Conservation (phyloP, 2,113 vertebrate species). For the Tretioscincus oriximinensis region DNA sequence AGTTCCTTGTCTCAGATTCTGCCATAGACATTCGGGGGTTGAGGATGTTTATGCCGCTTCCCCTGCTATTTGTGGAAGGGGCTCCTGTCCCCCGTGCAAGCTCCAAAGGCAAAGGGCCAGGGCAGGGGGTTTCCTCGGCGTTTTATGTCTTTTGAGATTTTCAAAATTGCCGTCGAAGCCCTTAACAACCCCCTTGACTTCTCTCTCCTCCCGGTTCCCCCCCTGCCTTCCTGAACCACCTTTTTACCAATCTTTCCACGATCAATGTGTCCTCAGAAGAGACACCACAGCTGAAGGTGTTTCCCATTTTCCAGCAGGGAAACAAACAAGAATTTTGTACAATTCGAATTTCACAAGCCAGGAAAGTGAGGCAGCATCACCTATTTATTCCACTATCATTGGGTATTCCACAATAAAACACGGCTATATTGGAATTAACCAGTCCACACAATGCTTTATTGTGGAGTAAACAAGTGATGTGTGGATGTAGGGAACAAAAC, state of each 20-base stretch:
- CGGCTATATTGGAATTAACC: too few species aligned
- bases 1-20: neutral
- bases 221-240: slow-evolving; percentile 36
- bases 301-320: slow-evolving; percentile 31
- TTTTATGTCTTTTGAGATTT: neutral
- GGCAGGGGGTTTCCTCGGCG: too few species aligned
- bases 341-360: slow-evolving; percentile 53
- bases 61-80: neutral
- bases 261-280: neutral
- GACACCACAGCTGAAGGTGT: slow-evolving; percentile 7
- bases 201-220: too few species aligned
- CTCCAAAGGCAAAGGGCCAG: too few species aligned
- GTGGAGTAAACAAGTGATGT: too few species aligned
- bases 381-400: too few species aligned
- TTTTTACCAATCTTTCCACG: neutral
- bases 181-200: slow-evolving; percentile 31
- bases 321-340: slow-evolving; percentile 29
- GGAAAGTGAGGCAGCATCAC: too few species aligned
- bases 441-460: too few species aligned
- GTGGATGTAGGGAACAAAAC: too few species aligned
- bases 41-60: neutral
- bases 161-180: slow-evolving; percentile 25
- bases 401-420: too few species aligned
- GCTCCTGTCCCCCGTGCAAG: neutral
- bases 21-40: neutral